A percentile compares a stretch with the other conserved stretches of the same genome.
These are phyloP conservation scores for Egretta garzetta DNA, from an alignment of 2,113 vertebrate genomes.

Conservation along the genomic window DNA sequence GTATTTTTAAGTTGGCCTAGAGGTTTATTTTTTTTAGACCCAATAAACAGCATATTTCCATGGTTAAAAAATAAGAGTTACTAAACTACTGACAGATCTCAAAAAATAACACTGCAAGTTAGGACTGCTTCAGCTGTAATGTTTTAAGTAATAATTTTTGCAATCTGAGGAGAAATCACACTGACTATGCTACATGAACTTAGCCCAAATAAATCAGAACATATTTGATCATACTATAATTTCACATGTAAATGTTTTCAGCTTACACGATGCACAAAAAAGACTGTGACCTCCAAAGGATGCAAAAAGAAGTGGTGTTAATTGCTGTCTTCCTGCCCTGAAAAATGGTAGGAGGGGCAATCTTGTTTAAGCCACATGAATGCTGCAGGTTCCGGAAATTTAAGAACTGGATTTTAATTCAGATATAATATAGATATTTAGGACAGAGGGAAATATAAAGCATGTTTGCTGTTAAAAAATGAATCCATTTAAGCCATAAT, in stretches of 20 bases:
- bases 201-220: conserved; percentile 13
- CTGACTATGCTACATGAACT: background rate
- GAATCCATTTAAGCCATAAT: background rate
- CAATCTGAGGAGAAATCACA: background rate
- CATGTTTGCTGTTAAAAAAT: background rate
- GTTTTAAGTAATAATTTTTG: background rate
- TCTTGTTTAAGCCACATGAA: background rate
- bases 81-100: background rate
- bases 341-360: background rate
- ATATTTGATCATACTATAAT: background rate
- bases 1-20: background rate
- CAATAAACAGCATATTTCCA: background rate
- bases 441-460: background rate
- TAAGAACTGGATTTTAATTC: background rate
- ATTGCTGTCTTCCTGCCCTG: background rate
- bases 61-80: background rate
- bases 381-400: background rate
- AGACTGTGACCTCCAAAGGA: background rate
- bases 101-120: background rate
- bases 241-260: background rate
- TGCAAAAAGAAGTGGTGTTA: background rate
- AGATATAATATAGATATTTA: background rate
- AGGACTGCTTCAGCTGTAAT: background rate
- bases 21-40: background rate
- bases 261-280: background rate